Evolutionary conservation across 2,888 invertebrate genomes (phyloP), one percentile per base, ranked within the genome.

Genomic region (Chrysolina americana): DNA sequence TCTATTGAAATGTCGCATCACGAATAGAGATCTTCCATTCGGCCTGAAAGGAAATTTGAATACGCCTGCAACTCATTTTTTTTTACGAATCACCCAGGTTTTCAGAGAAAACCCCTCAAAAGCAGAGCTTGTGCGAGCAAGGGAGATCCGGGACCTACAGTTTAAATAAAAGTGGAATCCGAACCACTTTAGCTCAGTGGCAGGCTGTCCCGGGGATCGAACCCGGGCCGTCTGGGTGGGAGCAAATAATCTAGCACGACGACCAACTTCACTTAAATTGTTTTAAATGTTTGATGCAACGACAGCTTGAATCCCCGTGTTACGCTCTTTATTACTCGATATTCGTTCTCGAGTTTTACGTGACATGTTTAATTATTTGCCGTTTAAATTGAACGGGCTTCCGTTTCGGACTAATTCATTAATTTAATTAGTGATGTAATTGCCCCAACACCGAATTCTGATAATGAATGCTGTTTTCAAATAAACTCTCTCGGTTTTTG

Each of bases 341-440:
- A 69, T 74, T 71, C 74, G 56, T 71, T 68, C 71, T 41, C 64
- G 68, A 71, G 66, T 74, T 68, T 63, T 71, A 77, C 74, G 76
- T 76, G 77, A 74, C 73, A 70, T 69, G 75, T 70, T 74, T 72
- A 76, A 77, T 77, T 76, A 74, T 71, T 70, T 65, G 65, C 64
- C 56, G 70, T 74, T 74, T 62, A 59, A 71, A 71, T 75, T 59
- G 71, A 65, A 62, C 63, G 64, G 21, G 65, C 65, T 53, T 70
- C 28, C 65, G 56, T 36, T 70, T 64, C 65, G 75, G 44, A 50
- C 73, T 70, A 70, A 75, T 76, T 73, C 70, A 76, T 76, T 74
- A 70, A 70, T 70, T 76, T 76, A 76, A 76, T 73, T 76, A 70
- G 56, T 56, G 59, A 48, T 70, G 73, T 76, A 74, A 74, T 74